These are phyloP conservation scores for Eira barbara DNA, from an alignment of 2,113 vertebrate species.

Conservation along the genomic window DNA sequence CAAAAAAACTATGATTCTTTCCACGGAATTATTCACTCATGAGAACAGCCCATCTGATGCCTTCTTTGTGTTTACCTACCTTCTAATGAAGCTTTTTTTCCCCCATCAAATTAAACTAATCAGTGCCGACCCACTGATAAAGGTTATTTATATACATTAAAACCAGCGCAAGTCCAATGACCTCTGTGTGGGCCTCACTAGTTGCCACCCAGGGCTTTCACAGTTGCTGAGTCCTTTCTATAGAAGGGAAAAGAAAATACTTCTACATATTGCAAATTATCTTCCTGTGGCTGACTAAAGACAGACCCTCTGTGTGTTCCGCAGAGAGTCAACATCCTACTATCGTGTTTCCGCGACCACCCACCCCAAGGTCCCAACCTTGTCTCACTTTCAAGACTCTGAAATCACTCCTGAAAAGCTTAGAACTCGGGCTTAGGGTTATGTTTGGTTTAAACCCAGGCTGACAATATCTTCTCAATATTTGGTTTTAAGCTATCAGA, in stretches of 20 bases:
- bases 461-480: not conserved
- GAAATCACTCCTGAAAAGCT: not conserved
- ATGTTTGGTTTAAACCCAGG: not conserved
- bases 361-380: not conserved
- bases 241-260: not conserved
- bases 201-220: not conserved
- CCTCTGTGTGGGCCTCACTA: not conserved
- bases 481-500: not conserved
- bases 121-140: not conserved
- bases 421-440: not conserved
- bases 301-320: not conserved
- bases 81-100: constrained; percentile 21
- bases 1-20: not conserved
- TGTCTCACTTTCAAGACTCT: not conserved
- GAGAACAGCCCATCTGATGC: constrained; percentile 9
- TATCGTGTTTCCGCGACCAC: not conserved
- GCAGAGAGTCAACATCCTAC: not conserved
- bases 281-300: not conserved
- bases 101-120: constrained; percentile 58
- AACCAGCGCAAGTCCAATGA: constrained; percentile 1
- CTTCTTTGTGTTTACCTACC: constrained; percentile 19
- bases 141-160: constrained; percentile 20
- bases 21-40: not conserved
- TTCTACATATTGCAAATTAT: not conserved
- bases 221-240: not conserved